Percentiles rank a stretch among this genome's conserved stretches.
Evolutionary conservation across 2,888 invertebrate species (phyloP).

Genomic region (Argyra leucocephala): DNA sequence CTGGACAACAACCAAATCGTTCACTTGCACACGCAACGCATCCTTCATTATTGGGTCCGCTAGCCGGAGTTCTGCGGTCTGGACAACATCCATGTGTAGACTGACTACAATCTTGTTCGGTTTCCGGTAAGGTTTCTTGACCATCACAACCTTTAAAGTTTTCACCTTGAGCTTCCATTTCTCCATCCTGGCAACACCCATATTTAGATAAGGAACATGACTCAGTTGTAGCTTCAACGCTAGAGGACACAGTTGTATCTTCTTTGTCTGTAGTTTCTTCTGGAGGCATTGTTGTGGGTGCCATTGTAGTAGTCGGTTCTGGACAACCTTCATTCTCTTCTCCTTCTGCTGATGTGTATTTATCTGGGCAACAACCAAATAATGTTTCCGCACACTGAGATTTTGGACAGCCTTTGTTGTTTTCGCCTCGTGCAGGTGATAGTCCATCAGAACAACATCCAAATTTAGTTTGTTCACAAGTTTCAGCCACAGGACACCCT

Average conservation of each 20-base stretch:
- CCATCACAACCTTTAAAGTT: constrained; percentile 35
- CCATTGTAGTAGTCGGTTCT: constrained; percentile 45
- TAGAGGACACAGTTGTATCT: constrained; percentile 13
- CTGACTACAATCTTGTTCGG: constrained; percentile 44
- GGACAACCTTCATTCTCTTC: constrained; percentile 75
- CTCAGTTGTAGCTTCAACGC: constrained; percentile 35
- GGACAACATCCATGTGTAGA: constrained; percentile 66
- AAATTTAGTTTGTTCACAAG: constrained; percentile 63
- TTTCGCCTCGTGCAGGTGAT: constrained; percentile 62
- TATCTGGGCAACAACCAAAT: constrained; percentile 81
- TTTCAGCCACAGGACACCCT: constrained; percentile 63
- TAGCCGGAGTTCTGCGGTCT: constrained; percentile 56
- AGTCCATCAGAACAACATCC: constrained; percentile 80
- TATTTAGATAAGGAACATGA: constrained; percentile 41
- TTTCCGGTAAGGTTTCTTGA: constrained; percentile 32
- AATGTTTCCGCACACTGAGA: constrained; percentile 64
- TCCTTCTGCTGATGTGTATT: constrained; percentile 65
- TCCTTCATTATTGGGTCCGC: constrained; percentile 61
- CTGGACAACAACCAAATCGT: constrained; percentile 78
- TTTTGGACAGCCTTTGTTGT: constrained; percentile 65
- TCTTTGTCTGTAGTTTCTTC: constrained; percentile 22
- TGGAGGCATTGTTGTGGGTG: constrained; percentile 31
- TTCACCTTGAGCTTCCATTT: constrained; percentile 55
- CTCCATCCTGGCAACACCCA: constrained; percentile 65
- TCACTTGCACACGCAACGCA: constrained; percentile 63